A percentile compares a stretch with the other conserved stretches of the same genome.
phyloP scores from a whole-genome alignment of 1,140 invertebrate genomes.

The Lithobius niger region DNA sequence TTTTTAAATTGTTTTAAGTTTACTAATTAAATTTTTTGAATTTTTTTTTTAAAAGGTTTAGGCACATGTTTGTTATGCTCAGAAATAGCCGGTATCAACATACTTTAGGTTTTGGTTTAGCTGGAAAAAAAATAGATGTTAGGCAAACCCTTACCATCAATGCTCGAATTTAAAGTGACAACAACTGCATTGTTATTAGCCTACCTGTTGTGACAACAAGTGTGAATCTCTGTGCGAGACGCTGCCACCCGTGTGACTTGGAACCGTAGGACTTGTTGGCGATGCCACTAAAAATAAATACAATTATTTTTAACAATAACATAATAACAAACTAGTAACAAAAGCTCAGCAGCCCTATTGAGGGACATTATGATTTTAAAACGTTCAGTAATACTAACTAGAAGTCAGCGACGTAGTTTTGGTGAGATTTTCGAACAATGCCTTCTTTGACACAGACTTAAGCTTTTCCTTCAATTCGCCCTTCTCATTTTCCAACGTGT shows the following conservation, averaged over 20 bases:
- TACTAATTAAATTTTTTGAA: too few relatives aligned
- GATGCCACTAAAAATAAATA: slow-evolving; percentile 5
- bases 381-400: neutral
- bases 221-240: neutral
- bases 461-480: slow-evolving; percentile 81
- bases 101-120: too few relatives aligned
- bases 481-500: slow-evolving; percentile 74
- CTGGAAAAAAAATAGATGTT: too few relatives aligned
- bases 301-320: slow-evolving; percentile 9
- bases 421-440: slow-evolving; percentile 43
- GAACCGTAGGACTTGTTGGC: slow-evolving; percentile 8
- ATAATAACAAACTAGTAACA: neutral
- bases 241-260: neutral
- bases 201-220: slow-evolving; percentile 6
- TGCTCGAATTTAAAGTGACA: too few relatives aligned
- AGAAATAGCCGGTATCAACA: too few relatives aligned
- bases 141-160: too few relatives aligned
- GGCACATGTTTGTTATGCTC: too few relatives aligned
- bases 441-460: slow-evolving; percentile 60
- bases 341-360: neutral
- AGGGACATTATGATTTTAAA: neutral
- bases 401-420: slow-evolving; percentile 21
- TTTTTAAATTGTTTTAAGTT: too few relatives aligned
- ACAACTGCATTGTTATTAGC: neutral
- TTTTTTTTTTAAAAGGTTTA: too few relatives aligned